phyloP scores from a whole-genome alignment of 2,888 invertebrate species.

The Lamellibrachia satsuma region DNA sequence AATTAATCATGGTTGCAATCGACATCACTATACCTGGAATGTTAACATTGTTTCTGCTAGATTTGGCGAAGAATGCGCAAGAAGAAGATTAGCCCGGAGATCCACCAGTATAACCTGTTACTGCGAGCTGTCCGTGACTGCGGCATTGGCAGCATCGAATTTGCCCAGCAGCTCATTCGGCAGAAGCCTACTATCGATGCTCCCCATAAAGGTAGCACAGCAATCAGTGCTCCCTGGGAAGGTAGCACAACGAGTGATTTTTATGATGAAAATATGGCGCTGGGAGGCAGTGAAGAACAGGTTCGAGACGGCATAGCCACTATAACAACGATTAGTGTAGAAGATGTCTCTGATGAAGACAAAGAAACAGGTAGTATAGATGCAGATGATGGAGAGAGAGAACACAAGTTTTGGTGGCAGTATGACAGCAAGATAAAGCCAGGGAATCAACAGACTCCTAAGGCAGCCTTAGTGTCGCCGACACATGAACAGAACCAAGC shows the following conservation, averaged over 20 bases:
- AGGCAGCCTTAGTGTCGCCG: neutral
- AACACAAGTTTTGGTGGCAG: constrained; percentile 18
- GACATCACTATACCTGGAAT: too few relatives aligned
- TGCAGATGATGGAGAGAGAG: neutral
- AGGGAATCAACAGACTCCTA: neutral
- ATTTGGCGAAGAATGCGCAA: constrained; percentile 85
- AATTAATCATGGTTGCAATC: too few relatives aligned
- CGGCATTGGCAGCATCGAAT: constrained; percentile 72
- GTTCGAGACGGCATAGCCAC: neutral
- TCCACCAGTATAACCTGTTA: constrained; percentile 83
- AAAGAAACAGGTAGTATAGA: neutral
- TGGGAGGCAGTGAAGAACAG: neutral
- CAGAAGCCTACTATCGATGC: neutral
- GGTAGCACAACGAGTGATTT: neutral
- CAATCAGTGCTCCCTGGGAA: neutral
- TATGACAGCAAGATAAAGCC: neutral
- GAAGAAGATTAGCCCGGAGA: constrained; percentile 74
- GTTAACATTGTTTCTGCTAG: constrained; percentile 49
- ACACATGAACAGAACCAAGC: constrained; percentile 7
- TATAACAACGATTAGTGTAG: neutral
- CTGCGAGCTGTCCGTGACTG: constrained; percentile 83
- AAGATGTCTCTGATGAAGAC: neutral
- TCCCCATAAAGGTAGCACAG: neutral
- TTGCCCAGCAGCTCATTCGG: neutral
- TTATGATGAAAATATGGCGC: neutral